Evolutionary conservation across 2,797 vertebrate genomes (phyloP).

Genomic region (Cichlasoma orientale): DNA sequence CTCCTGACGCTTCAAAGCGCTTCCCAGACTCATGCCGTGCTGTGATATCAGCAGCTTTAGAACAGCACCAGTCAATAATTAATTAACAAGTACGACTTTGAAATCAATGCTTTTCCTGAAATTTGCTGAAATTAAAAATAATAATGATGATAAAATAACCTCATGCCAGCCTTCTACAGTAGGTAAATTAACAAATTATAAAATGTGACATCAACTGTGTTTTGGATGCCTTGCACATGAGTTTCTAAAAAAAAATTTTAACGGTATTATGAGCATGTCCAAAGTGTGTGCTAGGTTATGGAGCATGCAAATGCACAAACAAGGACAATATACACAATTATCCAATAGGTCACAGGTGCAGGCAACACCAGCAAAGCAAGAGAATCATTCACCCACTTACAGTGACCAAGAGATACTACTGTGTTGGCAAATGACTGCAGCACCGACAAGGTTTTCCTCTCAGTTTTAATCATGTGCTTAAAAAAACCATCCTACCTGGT

Average conservation of each 20-base stretch:
- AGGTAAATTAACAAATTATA: constrained; percentile 5
- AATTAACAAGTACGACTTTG: constrained; percentile 26
- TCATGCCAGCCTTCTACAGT: not conserved
- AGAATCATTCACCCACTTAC: not conserved
- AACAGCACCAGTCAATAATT: constrained; percentile 52
- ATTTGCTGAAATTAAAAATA: not conserved
- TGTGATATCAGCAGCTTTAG: constrained; percentile 6
- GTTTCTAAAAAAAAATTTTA: no score
- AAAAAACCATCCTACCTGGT: constrained; percentile 72
- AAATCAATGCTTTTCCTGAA: constrained; percentile 22
- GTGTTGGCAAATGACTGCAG: not conserved
- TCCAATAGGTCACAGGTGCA: not conserved
- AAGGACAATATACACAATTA: not conserved
- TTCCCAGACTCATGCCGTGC: constrained; percentile 1
- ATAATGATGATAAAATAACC: not conserved
- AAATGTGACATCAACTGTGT: constrained; percentile 2
- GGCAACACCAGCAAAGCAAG: not conserved
- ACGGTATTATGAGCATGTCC: not conserved
- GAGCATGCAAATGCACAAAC: not conserved
- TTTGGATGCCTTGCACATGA: not conserved
- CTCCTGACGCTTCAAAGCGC: not conserved
- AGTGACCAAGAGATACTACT: not conserved
- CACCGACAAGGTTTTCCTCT: not conserved
- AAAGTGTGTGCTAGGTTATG: not conserved
- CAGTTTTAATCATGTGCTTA: not conserved